phyloP scores from a whole-genome alignment of 1,140 invertebrate genomes.

The Leptopilina boulardi region DNA sequence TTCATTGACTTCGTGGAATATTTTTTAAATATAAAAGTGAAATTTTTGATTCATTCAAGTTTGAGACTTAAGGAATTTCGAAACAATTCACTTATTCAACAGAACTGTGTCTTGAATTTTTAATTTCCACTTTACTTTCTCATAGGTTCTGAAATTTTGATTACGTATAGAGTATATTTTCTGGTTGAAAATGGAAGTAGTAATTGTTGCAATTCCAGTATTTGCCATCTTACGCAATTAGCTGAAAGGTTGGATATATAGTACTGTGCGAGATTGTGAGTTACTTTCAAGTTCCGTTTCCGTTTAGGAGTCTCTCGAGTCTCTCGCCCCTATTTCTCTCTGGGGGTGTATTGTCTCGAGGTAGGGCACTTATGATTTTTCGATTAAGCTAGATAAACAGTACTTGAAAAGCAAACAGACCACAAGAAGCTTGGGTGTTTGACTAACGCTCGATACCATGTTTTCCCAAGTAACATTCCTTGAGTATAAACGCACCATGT shows the following conservation, averaged over 20 bases:
- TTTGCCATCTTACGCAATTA: constrained; percentile 24
- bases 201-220: constrained; percentile 12
- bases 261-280: background rate
- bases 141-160: no score
- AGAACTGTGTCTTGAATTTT: no score
- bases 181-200: background rate
- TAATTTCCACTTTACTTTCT: no score
- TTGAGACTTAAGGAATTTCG: background rate
- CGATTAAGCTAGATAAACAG: constrained; percentile 60
- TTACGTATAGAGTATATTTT: background rate
- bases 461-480: constrained; percentile 51
- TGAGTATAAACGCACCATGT: constrained; percentile 41
- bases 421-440: constrained; percentile 48
- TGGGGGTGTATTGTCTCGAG: constrained; percentile 14
- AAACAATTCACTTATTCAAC: no score
- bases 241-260: background rate
- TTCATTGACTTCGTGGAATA: no score
- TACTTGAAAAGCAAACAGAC: constrained; percentile 52
- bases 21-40: no score
- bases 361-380: constrained; percentile 58
- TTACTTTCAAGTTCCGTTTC: constrained; percentile 17
- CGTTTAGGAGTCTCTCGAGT: constrained; percentile 11
- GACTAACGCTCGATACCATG: constrained; percentile 46
- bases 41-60: no score
- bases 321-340: background rate